These are phyloP conservation scores for Caenorhabditis sinica DNA, from an alignment of 2,888 invertebrate species.

Conservation along the genomic window DNA sequence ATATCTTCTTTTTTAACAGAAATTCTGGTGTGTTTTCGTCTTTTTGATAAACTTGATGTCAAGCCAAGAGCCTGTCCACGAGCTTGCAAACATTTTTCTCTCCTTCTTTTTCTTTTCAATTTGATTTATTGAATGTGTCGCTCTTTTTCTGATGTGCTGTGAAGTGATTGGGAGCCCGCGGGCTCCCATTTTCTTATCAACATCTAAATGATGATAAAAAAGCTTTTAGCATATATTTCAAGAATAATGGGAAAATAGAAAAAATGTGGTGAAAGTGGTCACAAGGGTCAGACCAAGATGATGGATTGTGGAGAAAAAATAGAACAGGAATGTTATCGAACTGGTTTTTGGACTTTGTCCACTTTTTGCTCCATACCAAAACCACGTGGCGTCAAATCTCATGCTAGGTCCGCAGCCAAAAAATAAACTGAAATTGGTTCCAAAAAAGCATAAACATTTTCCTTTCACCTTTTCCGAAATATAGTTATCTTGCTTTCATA, in stretches of 20 bases:
- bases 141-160: neutral
- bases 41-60: conserved; percentile 14
- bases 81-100: neutral
- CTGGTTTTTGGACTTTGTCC: no score
- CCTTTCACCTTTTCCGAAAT: no score
- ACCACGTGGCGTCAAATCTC: no score
- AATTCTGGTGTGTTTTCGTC: no score
- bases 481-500: no score
- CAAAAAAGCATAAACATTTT: no score
- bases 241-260: neutral
- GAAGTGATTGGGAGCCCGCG: neutral
- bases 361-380: no score
- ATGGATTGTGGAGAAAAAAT: neutral
- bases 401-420: no score
- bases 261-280: conserved; percentile 2
- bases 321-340: neutral
- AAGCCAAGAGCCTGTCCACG: neutral
- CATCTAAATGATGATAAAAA: neutral
- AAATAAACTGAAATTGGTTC: no score
- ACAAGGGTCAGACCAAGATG: neutral
- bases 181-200: neutral
- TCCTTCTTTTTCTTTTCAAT: neutral
- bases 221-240: neutral
- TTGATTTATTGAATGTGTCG: conserved; percentile 34
- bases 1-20: no score